phyloP scores from a whole-genome alignment of 2,888 invertebrate species.

The Spodoptera littoralis region DNA sequence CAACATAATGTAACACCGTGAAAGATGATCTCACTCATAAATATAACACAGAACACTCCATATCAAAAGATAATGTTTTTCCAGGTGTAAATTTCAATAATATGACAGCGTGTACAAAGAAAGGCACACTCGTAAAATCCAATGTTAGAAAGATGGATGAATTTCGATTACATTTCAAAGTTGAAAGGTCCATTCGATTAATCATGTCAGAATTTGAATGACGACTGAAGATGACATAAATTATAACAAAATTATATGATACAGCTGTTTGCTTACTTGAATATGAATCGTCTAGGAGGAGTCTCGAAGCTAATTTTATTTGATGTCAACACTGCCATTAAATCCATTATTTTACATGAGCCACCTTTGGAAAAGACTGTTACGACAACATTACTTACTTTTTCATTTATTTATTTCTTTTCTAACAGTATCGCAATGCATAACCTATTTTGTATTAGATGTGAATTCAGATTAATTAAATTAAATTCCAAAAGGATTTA shows the following conservation, averaged over 20 bases:
- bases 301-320: slow-evolving; percentile 40
- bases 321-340: slow-evolving; percentile 60
- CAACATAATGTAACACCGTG: slow-evolving; percentile 32
- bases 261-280: slow-evolving; percentile 40
- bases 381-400: slow-evolving; percentile 60
- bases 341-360: slow-evolving; percentile 61
- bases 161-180: slow-evolving; percentile 57
- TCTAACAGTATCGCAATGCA: slow-evolving; percentile 60
- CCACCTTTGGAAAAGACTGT: slow-evolving; percentile 62
- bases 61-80: slow-evolving; percentile 38
- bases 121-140: slow-evolving; percentile 56
- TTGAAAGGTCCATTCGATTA: slow-evolving; percentile 72
- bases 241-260: slow-evolving; percentile 47
- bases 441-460: slow-evolving; percentile 47
- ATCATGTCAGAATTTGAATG: slow-evolving; percentile 65
- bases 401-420: slow-evolving; percentile 65
- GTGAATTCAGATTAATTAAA: slow-evolving; percentile 62
- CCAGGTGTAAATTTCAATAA: slow-evolving; percentile 42
- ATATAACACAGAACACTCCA: slow-evolving; percentile 37
- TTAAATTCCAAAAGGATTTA: slow-evolving; percentile 59
- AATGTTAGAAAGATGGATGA: slow-evolving; percentile 66
- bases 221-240: slow-evolving; percentile 60
- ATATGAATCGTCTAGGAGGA: not conserved
- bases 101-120: slow-evolving; percentile 35
- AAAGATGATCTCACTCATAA: slow-evolving; percentile 56